Conservation (phyloP, 1,140 invertebrate species). For the Drosophila watanabei region DNA sequence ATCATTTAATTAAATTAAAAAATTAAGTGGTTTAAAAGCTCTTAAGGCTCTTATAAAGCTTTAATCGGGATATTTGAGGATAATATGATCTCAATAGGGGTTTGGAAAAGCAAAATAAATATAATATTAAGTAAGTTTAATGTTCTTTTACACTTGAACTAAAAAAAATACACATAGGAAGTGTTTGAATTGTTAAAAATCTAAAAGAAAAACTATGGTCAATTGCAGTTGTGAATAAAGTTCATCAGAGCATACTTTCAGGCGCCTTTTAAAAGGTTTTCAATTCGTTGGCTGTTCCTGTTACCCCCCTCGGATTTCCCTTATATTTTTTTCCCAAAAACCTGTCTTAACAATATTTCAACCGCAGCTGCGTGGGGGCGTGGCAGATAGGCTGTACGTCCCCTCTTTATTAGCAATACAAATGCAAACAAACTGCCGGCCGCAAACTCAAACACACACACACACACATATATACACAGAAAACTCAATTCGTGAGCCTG, state of each 20-base stretch:
- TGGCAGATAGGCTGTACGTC: conserved; percentile 27
- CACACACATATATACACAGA: neutral
- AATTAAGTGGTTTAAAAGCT: neutral
- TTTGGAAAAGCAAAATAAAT: too few species aligned
- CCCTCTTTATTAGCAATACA: conserved; percentile 53
- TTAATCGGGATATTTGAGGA: neutral
- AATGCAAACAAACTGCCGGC: conserved; percentile 49
- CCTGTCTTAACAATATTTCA: conserved; percentile 30
- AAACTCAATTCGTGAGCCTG: conserved; percentile 9
- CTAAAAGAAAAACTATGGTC: neutral
- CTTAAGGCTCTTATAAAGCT: neutral
- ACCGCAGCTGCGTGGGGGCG: conserved; percentile 19
- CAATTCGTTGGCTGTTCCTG: neutral
- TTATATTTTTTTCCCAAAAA: too few species aligned
- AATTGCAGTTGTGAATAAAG: neutral
- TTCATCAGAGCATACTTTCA: neutral
- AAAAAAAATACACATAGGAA: neutral
- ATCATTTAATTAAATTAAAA: neutral
- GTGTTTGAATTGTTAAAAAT: neutral
- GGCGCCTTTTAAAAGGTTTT: neutral
- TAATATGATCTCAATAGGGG: too few species aligned
- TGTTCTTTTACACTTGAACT: too few species aligned
- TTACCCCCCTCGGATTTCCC: too few species aligned
- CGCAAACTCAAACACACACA: conserved; percentile 24
- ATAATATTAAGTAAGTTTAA: neutral